Conservation (phyloP, 2,888 invertebrate genomes). For the Stenoptilia bipunctidactyla region DNA sequence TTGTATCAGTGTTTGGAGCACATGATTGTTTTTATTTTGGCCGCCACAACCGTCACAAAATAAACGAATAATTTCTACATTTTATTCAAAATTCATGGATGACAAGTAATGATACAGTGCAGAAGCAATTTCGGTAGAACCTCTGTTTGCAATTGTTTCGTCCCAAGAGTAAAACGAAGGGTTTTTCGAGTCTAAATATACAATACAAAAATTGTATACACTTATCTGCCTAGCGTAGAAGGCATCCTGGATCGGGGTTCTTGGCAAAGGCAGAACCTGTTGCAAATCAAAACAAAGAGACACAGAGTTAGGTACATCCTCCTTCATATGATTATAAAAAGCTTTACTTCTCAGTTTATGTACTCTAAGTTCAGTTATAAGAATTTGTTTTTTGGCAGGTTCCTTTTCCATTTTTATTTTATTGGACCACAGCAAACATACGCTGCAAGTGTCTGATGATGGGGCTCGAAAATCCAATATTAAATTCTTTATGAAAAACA, state of each 20-base stretch:
- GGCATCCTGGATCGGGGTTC: background rate
- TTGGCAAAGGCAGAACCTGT: background rate
- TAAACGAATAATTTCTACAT: slow-evolving; percentile 14
- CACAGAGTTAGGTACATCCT: background rate
- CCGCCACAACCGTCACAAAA: slow-evolving; percentile 25
- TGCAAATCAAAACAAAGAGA: slow-evolving; percentile 1
- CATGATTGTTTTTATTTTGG: slow-evolving; percentile 23
- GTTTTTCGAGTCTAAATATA: slow-evolving; percentile 14
- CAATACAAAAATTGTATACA: slow-evolving; percentile 18
- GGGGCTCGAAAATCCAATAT: too few relatives aligned
- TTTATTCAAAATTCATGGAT: slow-evolving; percentile 10
- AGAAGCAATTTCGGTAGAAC: slow-evolving; percentile 18
- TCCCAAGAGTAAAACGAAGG: slow-evolving; percentile 21
- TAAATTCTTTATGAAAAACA: too few relatives aligned
- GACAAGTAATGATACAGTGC: slow-evolving; percentile 13
- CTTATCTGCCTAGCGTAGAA: slow-evolving; percentile 14
- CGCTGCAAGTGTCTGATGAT: too few relatives aligned
- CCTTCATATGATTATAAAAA: background rate
- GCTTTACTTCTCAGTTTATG: background rate
- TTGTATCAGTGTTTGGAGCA: slow-evolving; percentile 20
- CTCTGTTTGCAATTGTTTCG: slow-evolving; percentile 19
- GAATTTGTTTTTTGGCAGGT: too few relatives aligned
- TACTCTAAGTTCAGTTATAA: background rate
- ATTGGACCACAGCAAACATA: too few relatives aligned
- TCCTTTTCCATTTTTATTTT: too few relatives aligned